A percentile compares a stretch with the other conserved stretches of the same genome.
Conservation (phyloP, 2,797 vertebrate species). For the Gephyroberyx darwinii region DNA sequence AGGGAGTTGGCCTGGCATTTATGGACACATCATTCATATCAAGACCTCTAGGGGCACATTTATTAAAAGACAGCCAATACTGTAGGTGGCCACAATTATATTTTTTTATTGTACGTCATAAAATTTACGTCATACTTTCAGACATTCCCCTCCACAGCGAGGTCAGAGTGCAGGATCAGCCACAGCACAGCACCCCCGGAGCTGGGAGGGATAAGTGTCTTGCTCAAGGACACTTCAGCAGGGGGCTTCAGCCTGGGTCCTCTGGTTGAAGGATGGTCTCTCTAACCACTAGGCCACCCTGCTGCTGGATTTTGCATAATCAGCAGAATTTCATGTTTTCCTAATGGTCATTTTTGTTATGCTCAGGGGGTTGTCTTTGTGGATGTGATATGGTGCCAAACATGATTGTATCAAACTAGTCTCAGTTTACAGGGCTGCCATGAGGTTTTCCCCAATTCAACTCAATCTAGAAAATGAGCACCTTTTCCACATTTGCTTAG, state of each 20-base stretch:
- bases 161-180: constrained; percentile 19
- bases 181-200: background rate
- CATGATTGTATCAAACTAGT: background rate
- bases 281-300: background rate
- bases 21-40: constrained; percentile 29
- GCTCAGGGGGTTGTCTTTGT: background rate
- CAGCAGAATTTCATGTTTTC: constrained; percentile 1
- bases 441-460: constrained; percentile 26
- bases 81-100: background rate
- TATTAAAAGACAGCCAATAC: constrained; percentile 10
- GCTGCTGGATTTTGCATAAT: background rate
- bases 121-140: constrained; percentile 4
- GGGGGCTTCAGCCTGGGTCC: background rate
- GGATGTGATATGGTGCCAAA: background rate
- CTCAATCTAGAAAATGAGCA: constrained; percentile 4
- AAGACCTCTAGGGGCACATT: constrained; percentile 25
- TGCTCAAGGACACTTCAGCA: constrained; percentile 7
- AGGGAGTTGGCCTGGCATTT: constrained; percentile 45
- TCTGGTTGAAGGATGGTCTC: background rate
- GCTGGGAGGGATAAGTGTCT: constrained; percentile 1
- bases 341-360: background rate
- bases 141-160: constrained; percentile 16
- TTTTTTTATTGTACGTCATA: constrained; percentile 9
- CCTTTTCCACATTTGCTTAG: constrained; percentile 37
- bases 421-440: background rate